Evolutionary conservation across 1,140 invertebrate species (phyloP).

Genomic region (Platyscapa corneri): DNA sequence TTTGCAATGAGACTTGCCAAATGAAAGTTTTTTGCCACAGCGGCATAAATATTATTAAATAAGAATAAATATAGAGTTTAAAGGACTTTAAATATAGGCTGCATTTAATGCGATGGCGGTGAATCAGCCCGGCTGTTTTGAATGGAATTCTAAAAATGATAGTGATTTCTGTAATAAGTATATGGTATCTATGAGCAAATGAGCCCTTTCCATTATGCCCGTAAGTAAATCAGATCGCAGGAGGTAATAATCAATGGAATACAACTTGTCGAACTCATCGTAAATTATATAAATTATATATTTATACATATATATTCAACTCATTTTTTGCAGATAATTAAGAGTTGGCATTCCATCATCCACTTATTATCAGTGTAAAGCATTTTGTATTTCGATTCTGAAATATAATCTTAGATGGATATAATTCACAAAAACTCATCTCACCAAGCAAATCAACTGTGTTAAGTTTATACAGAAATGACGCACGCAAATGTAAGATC

Average conservation of each 20-base stretch:
- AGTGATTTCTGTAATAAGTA: not conserved
- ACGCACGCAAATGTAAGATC: constrained; percentile 5
- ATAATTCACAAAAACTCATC: constrained; percentile 13
- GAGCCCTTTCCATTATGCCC: not conserved
- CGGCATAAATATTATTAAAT: not conserved
- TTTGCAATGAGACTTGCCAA: too few relatives aligned
- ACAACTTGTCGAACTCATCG: not conserved
- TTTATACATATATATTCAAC: not conserved
- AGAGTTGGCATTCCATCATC: not conserved
- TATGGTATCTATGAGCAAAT: not conserved
- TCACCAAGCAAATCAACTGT: not conserved
- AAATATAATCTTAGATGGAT: not conserved
- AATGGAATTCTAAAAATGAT: not conserved
- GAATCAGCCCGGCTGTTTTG: not conserved
- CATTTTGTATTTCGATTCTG: not conserved
- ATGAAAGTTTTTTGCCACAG: not conserved
- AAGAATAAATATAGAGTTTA: not conserved
- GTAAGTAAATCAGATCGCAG: not conserved
- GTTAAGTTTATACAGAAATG: not conserved
- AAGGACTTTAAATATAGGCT: not conserved
- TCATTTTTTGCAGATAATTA: not conserved
- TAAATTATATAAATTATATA: not conserved
- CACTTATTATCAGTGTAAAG: not conserved
- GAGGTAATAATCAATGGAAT: not conserved
- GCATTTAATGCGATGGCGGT: not conserved